Conservation (phyloP, 2,888 invertebrate species). For the Plagodis pulveraria region DNA sequence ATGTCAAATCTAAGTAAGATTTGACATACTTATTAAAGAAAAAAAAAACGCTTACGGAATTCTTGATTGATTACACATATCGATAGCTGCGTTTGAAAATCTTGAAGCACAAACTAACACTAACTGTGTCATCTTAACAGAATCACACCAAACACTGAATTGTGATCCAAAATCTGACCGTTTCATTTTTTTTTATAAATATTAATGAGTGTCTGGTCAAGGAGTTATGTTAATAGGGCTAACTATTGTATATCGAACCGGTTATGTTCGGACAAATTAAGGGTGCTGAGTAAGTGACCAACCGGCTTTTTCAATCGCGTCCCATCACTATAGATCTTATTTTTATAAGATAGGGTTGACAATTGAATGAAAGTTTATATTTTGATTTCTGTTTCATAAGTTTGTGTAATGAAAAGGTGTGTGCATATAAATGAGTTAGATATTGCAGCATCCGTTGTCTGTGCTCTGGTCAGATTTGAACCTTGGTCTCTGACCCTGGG, state of each 20-base stretch:
- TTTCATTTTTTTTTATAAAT: slow-evolving; percentile 56
- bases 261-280: slow-evolving; percentile 74
- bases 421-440: slow-evolving; percentile 77
- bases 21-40: too few relatives aligned
- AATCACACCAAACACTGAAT: slow-evolving; percentile 37
- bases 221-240: slow-evolving; percentile 81
- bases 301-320: slow-evolving; percentile 12
- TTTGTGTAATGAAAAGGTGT: slow-evolving; percentile 68
- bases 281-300: slow-evolving; percentile 66
- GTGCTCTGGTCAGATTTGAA: slow-evolving; percentile 62
- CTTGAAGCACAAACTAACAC: slow-evolving; percentile 9
- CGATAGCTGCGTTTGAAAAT: neutral
- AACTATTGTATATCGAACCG: slow-evolving; percentile 72
- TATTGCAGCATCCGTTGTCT: slow-evolving; percentile 71
- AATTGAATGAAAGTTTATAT: slow-evolving; percentile 29
- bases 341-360: slow-evolving; percentile 36
- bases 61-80: too few relatives aligned
- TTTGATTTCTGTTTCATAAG: slow-evolving; percentile 7
- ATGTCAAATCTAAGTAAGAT: too few relatives aligned
- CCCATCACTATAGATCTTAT: slow-evolving; percentile 29
- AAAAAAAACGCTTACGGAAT: too few relatives aligned
- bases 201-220: slow-evolving; percentile 81
- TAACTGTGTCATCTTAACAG: slow-evolving; percentile 31
- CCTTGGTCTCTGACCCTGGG: slow-evolving; percentile 72
- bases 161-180: slow-evolving; percentile 27